phyloP scores from a whole-genome alignment of 2,113 vertebrate species.

The Fregata magnificens region DNA sequence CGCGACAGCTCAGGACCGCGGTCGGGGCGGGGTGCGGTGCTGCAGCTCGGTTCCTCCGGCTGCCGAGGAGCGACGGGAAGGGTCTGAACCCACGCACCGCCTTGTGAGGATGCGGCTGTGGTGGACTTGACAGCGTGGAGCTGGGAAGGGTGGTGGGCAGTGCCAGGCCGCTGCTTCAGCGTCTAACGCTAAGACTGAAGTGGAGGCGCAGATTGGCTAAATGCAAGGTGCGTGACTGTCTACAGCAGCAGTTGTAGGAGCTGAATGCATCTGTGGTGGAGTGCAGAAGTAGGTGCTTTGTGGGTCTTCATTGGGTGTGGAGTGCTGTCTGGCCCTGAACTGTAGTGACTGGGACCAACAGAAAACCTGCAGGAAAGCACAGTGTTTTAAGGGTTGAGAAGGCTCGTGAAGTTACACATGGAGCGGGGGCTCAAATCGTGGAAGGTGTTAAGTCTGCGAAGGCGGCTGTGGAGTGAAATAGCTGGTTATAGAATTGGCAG shows the following conservation, averaged over 20 bases:
- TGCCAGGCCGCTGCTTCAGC: no score
- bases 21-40: no score
- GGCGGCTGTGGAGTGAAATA: no score
- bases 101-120: neutral
- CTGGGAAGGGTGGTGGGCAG: neutral
- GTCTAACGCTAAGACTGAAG: rapidly evolving
- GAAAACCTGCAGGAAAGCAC: neutral
- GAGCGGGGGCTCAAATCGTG: rapidly evolving
- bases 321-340: no score
- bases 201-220: rapidly evolving
- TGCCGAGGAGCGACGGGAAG: no score
- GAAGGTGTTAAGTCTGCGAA: rapidly evolving
- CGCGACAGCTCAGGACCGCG: no score
- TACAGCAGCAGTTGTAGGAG: neutral
- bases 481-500: no score
- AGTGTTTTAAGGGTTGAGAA: neutral
- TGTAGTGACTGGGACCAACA: neutral
- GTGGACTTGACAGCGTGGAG: rapidly evolving
- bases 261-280: no score
- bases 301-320: neutral
- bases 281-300: neutral
- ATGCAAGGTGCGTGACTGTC: neutral
- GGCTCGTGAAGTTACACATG: rapidly evolving
- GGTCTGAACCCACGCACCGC: neutral
- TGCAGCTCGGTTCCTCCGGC: no score